Evolutionary conservation across 2,888 invertebrate genomes (phyloP).

Genomic region (Amblyteles armatorius): DNA sequence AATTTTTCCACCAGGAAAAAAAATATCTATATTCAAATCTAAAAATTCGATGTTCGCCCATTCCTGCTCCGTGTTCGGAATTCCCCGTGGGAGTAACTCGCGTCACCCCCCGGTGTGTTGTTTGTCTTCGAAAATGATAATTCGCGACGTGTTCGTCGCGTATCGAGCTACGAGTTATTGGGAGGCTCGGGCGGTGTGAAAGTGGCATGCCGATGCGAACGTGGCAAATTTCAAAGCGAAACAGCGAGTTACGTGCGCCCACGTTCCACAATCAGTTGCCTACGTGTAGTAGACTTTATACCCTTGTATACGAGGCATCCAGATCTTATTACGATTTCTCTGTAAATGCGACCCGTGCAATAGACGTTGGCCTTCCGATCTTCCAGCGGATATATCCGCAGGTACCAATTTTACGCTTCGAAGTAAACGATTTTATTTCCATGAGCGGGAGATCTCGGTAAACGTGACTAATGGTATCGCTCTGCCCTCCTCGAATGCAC

Average conservation of each 20-base stretch:
- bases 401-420: constrained; percentile 59
- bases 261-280: constrained; percentile 52
- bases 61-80: no score
- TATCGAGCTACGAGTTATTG: not conserved
- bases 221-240: constrained; percentile 58
- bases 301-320: constrained; percentile 12
- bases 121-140: not conserved
- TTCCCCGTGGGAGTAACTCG: no score
- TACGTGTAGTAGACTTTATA: constrained; percentile 34
- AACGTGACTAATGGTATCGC: constrained; percentile 72
- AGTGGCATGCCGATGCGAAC: constrained; percentile 48
- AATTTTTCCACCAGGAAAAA: no score
- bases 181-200: not conserved
- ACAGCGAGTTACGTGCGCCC: constrained; percentile 47
- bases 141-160: not conserved
- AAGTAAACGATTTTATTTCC: constrained; percentile 63
- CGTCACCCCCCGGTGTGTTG: no score
- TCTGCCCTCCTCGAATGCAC: constrained; percentile 65
- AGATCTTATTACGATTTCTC: constrained; percentile 63
- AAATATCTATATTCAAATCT: no score
- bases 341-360: constrained; percentile 37
- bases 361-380: constrained; percentile 33
- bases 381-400: constrained; percentile 9
- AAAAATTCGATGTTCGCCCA: no score
- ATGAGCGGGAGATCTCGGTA: constrained; percentile 62